These are phyloP conservation scores for Setophaga coronata DNA, from an alignment of 2,113 vertebrate genomes.

Conservation along the genomic window DNA sequence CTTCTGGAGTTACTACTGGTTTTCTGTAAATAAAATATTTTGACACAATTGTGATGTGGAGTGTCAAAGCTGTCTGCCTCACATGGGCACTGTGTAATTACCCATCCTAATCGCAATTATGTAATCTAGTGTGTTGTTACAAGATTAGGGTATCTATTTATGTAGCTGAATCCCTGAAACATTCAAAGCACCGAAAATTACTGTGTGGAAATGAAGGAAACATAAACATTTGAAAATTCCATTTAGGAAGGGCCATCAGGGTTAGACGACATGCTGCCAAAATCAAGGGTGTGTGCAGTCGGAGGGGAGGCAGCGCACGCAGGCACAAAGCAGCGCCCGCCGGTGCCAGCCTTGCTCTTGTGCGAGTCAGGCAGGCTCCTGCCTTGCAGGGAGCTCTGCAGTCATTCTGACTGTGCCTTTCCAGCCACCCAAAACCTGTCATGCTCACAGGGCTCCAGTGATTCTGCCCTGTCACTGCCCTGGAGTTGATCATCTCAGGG, in stretches of 20 bases:
- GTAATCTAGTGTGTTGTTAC: constrained; percentile 52
- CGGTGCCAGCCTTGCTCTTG: not conserved
- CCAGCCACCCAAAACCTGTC: accelerated
- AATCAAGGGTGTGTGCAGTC: not conserved
- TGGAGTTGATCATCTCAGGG: accelerated
- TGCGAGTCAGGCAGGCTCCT: not conserved
- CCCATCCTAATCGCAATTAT: constrained; percentile 56
- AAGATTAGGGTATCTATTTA: constrained; percentile 51
- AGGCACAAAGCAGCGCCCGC: accelerated
- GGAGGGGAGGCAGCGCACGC: not conserved
- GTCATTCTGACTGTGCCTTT: accelerated
- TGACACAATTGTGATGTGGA: constrained; percentile 31
- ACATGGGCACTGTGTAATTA: constrained; percentile 55
- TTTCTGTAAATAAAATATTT: constrained; percentile 65
- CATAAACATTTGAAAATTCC: not conserved
- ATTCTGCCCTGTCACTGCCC: not conserved
- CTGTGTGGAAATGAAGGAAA: not conserved
- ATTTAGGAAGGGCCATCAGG: not conserved
- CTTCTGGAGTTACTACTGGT: constrained; percentile 17
- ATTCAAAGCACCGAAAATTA: constrained; percentile 8
- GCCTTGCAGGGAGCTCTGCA: not conserved
- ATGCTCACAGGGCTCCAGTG: accelerated
- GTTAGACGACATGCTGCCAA: not conserved
- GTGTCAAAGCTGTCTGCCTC: constrained; percentile 37
- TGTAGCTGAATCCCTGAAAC: constrained; percentile 40